A percentile compares a stretch with the other conserved stretches of the same genome.
phyloP scores from a whole-genome alignment of 2,113 vertebrate species.

The Chunga burmeisteri region DNA sequence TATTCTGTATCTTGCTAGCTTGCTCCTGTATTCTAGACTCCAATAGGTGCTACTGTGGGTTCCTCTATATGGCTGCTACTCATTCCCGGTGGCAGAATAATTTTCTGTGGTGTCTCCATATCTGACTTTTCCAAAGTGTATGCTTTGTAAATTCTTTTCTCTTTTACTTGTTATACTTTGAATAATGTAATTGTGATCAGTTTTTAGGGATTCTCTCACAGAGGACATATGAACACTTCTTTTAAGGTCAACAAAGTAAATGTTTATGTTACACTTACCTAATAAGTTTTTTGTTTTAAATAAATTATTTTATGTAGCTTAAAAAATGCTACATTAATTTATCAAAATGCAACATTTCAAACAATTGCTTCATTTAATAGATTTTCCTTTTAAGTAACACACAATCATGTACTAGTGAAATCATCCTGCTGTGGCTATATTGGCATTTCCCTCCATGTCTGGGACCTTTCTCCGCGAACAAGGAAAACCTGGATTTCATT shows the following conservation, averaged over 20 bases:
- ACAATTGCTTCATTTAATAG: not conserved
- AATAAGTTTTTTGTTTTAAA: not conserved
- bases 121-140: not conserved
- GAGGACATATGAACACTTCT: not conserved
- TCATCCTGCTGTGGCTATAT: not conserved
- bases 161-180: not conserved
- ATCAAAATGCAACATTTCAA: not conserved
- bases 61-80: not conserved
- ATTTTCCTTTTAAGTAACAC: not conserved
- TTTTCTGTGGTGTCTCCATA: not conserved
- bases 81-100: not conserved
- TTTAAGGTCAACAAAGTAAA: not conserved
- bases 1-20: not conserved
- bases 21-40: not conserved
- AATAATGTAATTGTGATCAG: not conserved
- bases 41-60: not conserved
- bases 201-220: not conserved
- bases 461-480: not conserved
- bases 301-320: not conserved
- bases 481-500: not conserved
- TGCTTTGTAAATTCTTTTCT: not conserved
- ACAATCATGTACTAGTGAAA: not conserved
- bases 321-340: not conserved
- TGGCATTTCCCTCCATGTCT: not conserved
- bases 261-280: not conserved